Conservation (phyloP, 1,140 invertebrate species). For the Dendrolimus kikuchii region DNA sequence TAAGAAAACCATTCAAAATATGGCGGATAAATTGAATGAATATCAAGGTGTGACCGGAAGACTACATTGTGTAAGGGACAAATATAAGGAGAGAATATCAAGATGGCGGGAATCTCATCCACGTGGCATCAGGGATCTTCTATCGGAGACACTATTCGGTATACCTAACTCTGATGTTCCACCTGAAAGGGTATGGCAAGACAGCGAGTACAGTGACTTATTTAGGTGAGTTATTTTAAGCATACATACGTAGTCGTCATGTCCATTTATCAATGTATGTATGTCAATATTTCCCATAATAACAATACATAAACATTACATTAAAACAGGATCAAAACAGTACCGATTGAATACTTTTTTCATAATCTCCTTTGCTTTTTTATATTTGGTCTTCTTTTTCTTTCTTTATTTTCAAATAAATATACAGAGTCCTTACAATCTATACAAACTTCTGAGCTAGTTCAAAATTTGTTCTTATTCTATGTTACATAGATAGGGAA, state of each 20-base stretch:
- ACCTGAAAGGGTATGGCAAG: conserved; percentile 50
- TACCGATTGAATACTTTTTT: background rate
- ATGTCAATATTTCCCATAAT: too few species aligned
- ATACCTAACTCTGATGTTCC: conserved; percentile 62
- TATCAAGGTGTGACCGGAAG: conserved; percentile 83
- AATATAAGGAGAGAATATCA: conserved; percentile 74
- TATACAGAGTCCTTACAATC: too few species aligned
- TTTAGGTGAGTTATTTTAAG: conserved; percentile 76
- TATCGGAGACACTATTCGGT: conserved; percentile 51
- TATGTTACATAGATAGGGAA: too few species aligned
- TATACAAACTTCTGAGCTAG: too few species aligned
- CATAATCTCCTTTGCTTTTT: background rate
- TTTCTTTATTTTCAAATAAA: too few species aligned
- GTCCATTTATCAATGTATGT: too few species aligned
- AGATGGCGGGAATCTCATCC: conserved; percentile 75
- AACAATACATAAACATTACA: too few species aligned
- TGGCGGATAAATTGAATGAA: conserved; percentile 84
- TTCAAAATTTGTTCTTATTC: too few species aligned
- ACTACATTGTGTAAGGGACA: conserved; percentile 78
- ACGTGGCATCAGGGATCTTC: conserved; percentile 56
- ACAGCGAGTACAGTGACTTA: conserved; percentile 81
- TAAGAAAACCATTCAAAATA: conserved; percentile 10
- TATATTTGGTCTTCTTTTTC: too few species aligned
- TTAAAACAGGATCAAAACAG: too few species aligned
- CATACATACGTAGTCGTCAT: too few species aligned